These are phyloP conservation scores for Entomobrya proxima DNA, from an alignment of 2,888 invertebrate species.

Conservation along the genomic window DNA sequence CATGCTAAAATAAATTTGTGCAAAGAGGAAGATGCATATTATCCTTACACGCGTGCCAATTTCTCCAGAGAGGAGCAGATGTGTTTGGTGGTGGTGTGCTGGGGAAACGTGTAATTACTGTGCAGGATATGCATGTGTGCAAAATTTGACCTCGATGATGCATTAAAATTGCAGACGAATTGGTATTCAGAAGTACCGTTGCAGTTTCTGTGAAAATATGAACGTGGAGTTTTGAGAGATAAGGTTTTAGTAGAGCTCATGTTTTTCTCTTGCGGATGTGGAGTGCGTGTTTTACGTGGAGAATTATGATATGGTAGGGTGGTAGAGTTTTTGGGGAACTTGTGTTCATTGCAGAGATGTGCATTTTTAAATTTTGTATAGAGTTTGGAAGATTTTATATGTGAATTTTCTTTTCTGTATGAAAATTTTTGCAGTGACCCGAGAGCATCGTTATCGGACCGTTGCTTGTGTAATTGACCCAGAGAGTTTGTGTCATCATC, in stretches of 20 bases:
- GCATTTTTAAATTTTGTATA: not conserved
- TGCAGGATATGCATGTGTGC: slow-evolving; percentile 42
- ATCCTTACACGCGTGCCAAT: not conserved
- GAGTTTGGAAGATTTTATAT: not conserved
- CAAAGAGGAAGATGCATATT: not conserved
- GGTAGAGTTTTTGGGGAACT: no score
- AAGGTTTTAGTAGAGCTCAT: no score
- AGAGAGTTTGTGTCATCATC: not conserved
- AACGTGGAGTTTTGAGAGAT: no score
- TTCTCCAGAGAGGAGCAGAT: slow-evolving; percentile 17
- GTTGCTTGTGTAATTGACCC: no score
- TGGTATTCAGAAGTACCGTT: no score
- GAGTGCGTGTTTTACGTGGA: no score
- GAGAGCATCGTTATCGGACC: not conserved
- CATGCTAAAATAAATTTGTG: no score
- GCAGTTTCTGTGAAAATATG: no score
- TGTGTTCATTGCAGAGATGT: no score
- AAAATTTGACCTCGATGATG: slow-evolving; percentile 44
- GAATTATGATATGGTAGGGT: no score
- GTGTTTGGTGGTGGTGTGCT: not conserved
- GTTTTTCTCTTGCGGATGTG: no score
- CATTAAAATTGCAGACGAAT: no score
- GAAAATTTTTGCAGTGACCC: slow-evolving; percentile 29
- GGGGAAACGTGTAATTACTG: slow-evolving; percentile 46
- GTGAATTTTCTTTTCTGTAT: not conserved